Evolutionary conservation across 92 coral and sea anemone genomes (phyloP), one percentile per base, ranked within the genome.

Genomic region (Chrysogorgia sp.): DNA sequence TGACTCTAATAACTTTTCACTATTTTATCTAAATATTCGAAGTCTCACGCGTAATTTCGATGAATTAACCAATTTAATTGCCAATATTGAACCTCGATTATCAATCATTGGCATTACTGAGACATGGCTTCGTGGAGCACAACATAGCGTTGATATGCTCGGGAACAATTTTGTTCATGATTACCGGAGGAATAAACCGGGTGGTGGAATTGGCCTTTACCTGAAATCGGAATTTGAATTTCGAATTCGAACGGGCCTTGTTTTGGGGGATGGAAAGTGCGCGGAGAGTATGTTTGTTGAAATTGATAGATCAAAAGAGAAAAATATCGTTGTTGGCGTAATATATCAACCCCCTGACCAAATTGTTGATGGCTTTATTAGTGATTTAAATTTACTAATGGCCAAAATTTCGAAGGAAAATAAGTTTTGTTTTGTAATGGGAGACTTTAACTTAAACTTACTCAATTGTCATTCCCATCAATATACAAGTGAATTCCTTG

Each of bases 111-210:
- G 84, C 50, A 49, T 79, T 30, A 40, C 64, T 37, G 85, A 81
- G 70, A 81, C 85, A 41, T 81, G 85, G 85, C 80, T 81, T 57
- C 79, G 61, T 28, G 47, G 67, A 40, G 55, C 33, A 9, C 40
- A 56, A 55, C 70, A 82, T 61, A 82, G 40, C 41, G 70, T 57
- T 53, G 58, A 81, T 71, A 53, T 81, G 50, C 71, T 56, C 41
- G 85, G 85, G 47, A 71, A 71, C 58, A 81, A 81, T 59, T 81
- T 81, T 81, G 53, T 81, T 64, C 85, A 81, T 58, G 47, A 81
- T 59, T 71, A 81, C 57, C 85, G 81, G 37, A 30, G 57, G 52
- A 70, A 81, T 34, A 34, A 64, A 64, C 19, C 59, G 24, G 81
- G 85, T 33, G 85, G 85, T 56, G 85, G 85, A 40, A 82, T 81